Percentiles rank a stretch among this genome's conserved stretches.
These are phyloP conservation scores for Malthinus flaveolus DNA, from an alignment of 2,888 invertebrate genomes.

Conservation along the genomic window DNA sequence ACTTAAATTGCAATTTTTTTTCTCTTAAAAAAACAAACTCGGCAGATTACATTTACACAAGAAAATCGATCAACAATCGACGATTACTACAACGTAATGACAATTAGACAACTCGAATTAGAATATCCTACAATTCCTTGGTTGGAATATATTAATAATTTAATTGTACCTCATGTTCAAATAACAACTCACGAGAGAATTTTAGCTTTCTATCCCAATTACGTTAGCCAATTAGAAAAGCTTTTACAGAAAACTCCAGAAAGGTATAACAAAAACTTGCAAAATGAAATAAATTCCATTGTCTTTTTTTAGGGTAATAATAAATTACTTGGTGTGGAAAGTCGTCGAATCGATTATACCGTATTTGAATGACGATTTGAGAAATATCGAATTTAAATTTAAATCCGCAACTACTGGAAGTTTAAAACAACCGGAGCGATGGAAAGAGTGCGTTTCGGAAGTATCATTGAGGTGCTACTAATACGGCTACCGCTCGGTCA, in stretches of 20 bases:
- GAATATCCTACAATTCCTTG: slow-evolving; percentile 53
- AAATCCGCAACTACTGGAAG: slow-evolving; percentile 75
- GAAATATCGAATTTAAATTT: slow-evolving; percentile 74
- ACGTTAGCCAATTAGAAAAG: slow-evolving; percentile 48
- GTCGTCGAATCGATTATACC: slow-evolving; percentile 75
- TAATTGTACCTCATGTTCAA: slow-evolving; percentile 47
- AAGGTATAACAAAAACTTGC: slow-evolving; percentile 21
- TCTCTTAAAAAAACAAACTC: not conserved
- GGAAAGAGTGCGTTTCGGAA: slow-evolving; percentile 84
- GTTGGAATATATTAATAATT: slow-evolving; percentile 55
- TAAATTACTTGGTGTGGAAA: slow-evolving; percentile 90
- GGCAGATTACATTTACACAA: slow-evolving; percentile 37
- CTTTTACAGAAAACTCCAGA: slow-evolving; percentile 33
- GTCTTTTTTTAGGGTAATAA: slow-evolving; percentile 59
- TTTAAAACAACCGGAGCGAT: slow-evolving; percentile 72
- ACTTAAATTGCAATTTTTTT: not conserved
- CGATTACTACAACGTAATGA: slow-evolving; percentile 56
- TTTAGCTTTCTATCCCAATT: slow-evolving; percentile 57
- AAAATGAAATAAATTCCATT: not conserved
- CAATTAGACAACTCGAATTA: slow-evolving; percentile 53
- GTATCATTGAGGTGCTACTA: slow-evolving; percentile 48
- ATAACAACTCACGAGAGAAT: slow-evolving; percentile 52
- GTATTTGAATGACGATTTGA: slow-evolving; percentile 73
- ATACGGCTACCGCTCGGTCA: too few species aligned
- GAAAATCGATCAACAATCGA: slow-evolving; percentile 25